These are phyloP conservation scores for Synergus umbraculus DNA, from an alignment of 2,888 invertebrate genomes.

Conservation along the genomic window DNA sequence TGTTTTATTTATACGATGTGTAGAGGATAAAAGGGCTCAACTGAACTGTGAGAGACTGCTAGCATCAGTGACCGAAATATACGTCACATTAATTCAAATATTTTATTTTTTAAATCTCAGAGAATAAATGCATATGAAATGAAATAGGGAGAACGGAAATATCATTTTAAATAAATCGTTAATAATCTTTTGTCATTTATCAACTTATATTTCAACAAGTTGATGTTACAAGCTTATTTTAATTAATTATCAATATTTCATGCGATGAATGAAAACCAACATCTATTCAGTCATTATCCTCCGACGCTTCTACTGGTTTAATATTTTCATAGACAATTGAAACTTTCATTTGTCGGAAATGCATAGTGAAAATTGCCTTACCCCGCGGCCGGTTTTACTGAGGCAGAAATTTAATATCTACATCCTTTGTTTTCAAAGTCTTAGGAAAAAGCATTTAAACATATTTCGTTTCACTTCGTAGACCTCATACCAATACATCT, in stretches of 20 bases:
- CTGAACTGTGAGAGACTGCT: neutral
- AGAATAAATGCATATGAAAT: too few species aligned
- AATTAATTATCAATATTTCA: neutral
- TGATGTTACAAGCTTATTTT: too few species aligned
- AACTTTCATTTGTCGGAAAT: neutral
- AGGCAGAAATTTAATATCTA: conserved; percentile 14
- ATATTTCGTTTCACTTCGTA: too few species aligned
- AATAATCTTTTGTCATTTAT: too few species aligned
- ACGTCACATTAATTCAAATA: neutral
- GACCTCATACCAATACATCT: too few species aligned
- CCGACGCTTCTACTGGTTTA: neutral
- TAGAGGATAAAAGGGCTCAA: neutral
- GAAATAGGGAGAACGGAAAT: too few species aligned
- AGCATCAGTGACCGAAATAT: neutral
- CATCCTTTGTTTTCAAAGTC: neutral
- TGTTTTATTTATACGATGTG: neutral
- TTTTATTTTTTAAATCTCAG: neutral
- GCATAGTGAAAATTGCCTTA: neutral
- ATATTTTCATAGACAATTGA: neutral
- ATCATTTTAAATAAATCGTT: too few species aligned
- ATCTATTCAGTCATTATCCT: neutral
- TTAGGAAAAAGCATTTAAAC: neutral
- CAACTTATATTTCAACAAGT: too few species aligned
- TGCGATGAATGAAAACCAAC: neutral
- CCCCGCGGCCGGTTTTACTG: neutral